Percentiles rank a stretch among this genome's conserved stretches.
These are phyloP conservation scores for Pollenia amentaria DNA, from an alignment of 2,888 invertebrate genomes.

Conservation along the genomic window DNA sequence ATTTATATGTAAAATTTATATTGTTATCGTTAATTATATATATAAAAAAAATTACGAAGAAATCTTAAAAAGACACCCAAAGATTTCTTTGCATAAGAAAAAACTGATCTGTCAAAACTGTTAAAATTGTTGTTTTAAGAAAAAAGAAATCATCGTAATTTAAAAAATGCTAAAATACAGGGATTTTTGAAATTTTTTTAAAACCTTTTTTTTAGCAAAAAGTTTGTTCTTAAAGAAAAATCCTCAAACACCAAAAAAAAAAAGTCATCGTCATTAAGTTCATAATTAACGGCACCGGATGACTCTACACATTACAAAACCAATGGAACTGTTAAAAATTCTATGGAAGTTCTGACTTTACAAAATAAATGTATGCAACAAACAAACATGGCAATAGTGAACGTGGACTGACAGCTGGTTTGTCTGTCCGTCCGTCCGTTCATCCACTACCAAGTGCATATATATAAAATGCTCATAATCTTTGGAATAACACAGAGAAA, in stretches of 20 bases:
- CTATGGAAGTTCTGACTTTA: slow-evolving; percentile 65
- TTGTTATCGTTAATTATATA: slow-evolving; percentile 9
- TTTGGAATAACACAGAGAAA: slow-evolving; percentile 15
- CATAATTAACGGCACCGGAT: slow-evolving; percentile 75
- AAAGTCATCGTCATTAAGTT: slow-evolving; percentile 59
- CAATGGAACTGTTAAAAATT: slow-evolving; percentile 57
- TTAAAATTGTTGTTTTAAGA: background rate
- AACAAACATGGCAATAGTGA: background rate
- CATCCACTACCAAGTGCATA: background rate
- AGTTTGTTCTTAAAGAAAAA: background rate
- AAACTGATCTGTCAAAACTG: slow-evolving; percentile 17
- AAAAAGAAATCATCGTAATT: background rate
- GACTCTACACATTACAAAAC: slow-evolving; percentile 46
- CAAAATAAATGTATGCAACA: slow-evolving; percentile 37
- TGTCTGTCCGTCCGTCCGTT: slow-evolving; percentile 5
- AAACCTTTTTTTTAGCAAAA: slow-evolving; percentile 28
- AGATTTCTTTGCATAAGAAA: slow-evolving; percentile 7
- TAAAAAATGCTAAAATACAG: background rate
- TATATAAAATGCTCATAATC: no score
- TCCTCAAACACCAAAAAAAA: slow-evolving; percentile 8
- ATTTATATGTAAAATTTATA: background rate
- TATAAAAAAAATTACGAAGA: background rate
- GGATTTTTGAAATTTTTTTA: background rate
- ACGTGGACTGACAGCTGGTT: background rate
- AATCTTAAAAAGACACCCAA: background rate